These are phyloP conservation scores for Pogonophryne albipinna DNA, from an alignment of 2,797 vertebrate genomes.

Conservation along the genomic window DNA sequence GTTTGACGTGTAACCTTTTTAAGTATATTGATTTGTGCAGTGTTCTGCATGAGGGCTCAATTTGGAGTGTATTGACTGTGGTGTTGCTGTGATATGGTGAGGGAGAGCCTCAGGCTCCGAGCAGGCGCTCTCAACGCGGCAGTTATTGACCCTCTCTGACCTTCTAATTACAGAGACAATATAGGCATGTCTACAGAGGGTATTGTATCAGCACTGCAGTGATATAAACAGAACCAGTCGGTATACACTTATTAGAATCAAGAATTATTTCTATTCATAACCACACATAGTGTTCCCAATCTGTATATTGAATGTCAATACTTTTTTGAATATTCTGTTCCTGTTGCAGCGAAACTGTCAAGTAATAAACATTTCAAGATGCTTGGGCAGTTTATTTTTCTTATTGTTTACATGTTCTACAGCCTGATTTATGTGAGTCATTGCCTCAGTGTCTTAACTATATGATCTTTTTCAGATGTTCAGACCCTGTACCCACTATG, in stretches of 20 bases:
- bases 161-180: conserved; percentile 75
- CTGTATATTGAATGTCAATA: background rate
- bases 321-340: conserved; percentile 20
- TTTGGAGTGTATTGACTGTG: conserved; percentile 86
- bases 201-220: conserved; percentile 31
- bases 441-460: background rate
- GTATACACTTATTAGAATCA: conserved; percentile 30
- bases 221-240: conserved; percentile 44
- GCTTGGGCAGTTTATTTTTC: background rate
- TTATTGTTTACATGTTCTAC: conserved; percentile 5
- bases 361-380: background rate
- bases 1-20: conserved; percentile 89
- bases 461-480: background rate
- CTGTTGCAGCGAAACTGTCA: conserved; percentile 4
- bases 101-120: conserved; percentile 81
- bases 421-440: background rate
- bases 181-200: conserved; percentile 47
- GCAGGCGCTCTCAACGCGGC: conserved; percentile 79
- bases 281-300: conserved; percentile 20
- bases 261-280: conserved; percentile 24
- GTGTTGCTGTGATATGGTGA: conserved; percentile 84
- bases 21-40: conserved; percentile 85
- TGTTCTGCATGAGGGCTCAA: conserved; percentile 83
- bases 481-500: too few species aligned
- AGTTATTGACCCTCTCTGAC: conserved; percentile 85